phyloP scores from a whole-genome alignment of 2,113 vertebrate species.

The Hiodon tergisus region DNA sequence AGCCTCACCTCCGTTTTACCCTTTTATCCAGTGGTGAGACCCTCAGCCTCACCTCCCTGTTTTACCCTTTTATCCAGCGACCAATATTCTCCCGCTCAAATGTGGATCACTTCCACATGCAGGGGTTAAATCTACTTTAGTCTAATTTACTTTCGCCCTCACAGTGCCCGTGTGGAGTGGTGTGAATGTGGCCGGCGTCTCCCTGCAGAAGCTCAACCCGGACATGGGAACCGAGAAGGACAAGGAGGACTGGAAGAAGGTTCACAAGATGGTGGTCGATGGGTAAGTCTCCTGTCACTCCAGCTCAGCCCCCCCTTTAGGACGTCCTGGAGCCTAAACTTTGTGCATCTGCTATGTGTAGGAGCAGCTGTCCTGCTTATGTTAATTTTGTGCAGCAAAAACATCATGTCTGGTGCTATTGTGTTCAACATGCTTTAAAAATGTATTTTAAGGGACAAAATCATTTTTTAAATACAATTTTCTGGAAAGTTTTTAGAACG shows the following conservation, averaged over 20 bases:
- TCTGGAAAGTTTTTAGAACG: background rate
- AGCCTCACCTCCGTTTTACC: no score
- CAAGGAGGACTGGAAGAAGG: slow-evolving; percentile 82
- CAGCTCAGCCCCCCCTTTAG: background rate
- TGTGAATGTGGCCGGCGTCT: slow-evolving; percentile 88
- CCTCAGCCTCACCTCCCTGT: background rate
- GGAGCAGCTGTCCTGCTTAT: no score
- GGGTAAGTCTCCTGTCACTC: slow-evolving; percentile 64
- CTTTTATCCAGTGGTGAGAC: no score
- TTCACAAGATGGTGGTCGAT: slow-evolving; percentile 90
- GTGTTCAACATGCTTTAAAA: no score
- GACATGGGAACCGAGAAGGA: slow-evolving; percentile 78
- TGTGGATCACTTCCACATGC: background rate
- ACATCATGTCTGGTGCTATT: no score
- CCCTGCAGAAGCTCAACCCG: slow-evolving; percentile 81
- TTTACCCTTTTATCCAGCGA: no score
- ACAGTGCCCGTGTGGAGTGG: slow-evolving; percentile 97
- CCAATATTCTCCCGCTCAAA: background rate
- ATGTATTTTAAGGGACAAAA: background rate
- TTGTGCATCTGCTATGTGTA: no score
- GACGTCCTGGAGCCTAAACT: no score
- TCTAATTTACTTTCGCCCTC: slow-evolving; percentile 2
- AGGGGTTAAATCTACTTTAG: background rate
- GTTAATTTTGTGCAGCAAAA: no score
- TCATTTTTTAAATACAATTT: background rate